phyloP scores from a whole-genome alignment of 2,113 vertebrate species.

The Phyllostomus hastatus region DNA sequence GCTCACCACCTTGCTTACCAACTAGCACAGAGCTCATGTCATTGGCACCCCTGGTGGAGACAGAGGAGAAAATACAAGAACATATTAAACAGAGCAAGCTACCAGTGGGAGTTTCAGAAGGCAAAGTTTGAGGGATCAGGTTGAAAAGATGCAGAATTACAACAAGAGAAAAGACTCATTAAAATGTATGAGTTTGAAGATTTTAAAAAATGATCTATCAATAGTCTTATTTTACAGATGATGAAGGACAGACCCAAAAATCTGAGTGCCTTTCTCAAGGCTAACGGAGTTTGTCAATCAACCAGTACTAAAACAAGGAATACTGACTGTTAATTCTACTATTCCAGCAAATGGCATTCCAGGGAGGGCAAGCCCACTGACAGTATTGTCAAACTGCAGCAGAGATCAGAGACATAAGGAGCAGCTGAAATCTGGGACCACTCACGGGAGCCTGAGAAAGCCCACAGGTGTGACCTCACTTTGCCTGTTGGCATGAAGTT shows the following conservation, averaged over 20 bases:
- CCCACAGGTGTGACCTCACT: slow-evolving; percentile 42
- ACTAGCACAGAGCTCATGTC: neutral
- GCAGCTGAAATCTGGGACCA: neutral
- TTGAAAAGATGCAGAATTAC: neutral
- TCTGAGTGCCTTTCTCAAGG: neutral
- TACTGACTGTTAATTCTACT: neutral
- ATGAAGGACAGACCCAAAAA: neutral
- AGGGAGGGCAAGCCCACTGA: too few species aligned
- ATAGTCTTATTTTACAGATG: neutral
- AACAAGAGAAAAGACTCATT: neutral
- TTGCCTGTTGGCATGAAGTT: neutral
- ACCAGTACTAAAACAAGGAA: neutral
- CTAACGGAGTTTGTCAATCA: neutral
- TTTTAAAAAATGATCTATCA: neutral
- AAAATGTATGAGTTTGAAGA: neutral
- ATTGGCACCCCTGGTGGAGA: neutral
- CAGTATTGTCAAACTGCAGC: neutral
- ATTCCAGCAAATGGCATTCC: neutral
- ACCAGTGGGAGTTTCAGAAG: neutral
- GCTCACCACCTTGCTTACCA: neutral
- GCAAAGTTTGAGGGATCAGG: neutral
- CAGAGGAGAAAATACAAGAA: neutral
- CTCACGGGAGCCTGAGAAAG: slow-evolving; percentile 54
- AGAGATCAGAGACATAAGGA: neutral
- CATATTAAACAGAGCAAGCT: neutral